Evolutionary conservation across 1,140 invertebrate genomes (phyloP).

Genomic region (Solenopsis fugax): DNA sequence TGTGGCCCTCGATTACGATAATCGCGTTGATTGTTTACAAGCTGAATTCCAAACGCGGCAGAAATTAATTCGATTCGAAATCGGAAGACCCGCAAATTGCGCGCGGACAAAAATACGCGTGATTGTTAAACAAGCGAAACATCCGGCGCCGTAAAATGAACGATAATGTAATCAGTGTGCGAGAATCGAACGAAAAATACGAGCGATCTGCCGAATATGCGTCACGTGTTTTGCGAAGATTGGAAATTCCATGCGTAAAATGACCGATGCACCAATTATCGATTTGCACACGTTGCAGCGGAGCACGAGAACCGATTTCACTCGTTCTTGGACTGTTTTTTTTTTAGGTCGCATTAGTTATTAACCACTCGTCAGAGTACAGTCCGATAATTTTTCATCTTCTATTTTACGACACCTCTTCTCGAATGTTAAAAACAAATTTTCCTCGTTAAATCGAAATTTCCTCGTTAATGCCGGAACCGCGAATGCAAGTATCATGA

Average conservation of each 20-base stretch:
- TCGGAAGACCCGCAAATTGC: slow-evolving; percentile 57
- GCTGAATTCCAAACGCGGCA: slow-evolving; percentile 3
- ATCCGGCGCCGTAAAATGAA: slow-evolving; percentile 59
- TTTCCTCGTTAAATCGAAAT: slow-evolving; percentile 8
- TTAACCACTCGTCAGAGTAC: background rate
- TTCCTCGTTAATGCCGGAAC: background rate
- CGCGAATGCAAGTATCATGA: background rate
- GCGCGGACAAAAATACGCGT: slow-evolving; percentile 7
- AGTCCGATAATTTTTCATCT: background rate
- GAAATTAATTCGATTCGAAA: slow-evolving; percentile 74
- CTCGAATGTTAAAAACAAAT: background rate
- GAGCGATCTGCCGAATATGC: slow-evolving; percentile 20
- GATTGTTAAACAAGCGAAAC: slow-evolving; percentile 37
- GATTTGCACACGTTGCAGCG: slow-evolving; percentile 13
- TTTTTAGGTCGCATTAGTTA: slow-evolving; percentile 4
- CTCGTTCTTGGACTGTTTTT: slow-evolving; percentile 28
- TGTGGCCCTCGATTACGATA: slow-evolving; percentile 65
- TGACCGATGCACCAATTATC: slow-evolving; percentile 37
- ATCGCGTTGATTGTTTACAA: slow-evolving; percentile 73
- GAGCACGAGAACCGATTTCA: background rate
- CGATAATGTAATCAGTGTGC: slow-evolving; percentile 67
- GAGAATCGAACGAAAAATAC: slow-evolving; percentile 28
- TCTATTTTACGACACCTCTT: background rate
- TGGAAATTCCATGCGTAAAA: slow-evolving; percentile 49
- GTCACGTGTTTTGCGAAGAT: slow-evolving; percentile 32